phyloP scores from a whole-genome alignment of 2,888 invertebrate genomes.

The Euplexia lucipara region DNA sequence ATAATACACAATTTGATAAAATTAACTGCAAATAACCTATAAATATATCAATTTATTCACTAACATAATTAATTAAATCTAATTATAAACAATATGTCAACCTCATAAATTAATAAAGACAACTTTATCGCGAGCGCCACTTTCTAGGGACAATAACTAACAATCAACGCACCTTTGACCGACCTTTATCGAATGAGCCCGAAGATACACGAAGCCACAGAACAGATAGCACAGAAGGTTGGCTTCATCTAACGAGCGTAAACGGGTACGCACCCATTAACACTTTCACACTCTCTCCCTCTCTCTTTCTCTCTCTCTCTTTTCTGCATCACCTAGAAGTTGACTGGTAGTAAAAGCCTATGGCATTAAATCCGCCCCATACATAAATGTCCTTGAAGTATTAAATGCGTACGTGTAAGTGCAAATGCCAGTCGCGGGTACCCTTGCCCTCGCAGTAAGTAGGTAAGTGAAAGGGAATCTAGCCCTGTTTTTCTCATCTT shows the following conservation, averaged over 20 bases:
- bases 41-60: background rate
- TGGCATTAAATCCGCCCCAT: too few relatives aligned
- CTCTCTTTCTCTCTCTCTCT: too few relatives aligned
- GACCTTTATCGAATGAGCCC: constrained; percentile 51
- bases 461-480: too few relatives aligned
- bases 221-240: constrained; percentile 1
- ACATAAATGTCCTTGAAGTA: too few relatives aligned
- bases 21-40: background rate
- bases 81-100: constrained; percentile 39
- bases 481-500: too few relatives aligned
- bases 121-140: constrained; percentile 65
- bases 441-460: background rate
- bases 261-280: background rate
- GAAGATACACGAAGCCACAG: constrained; percentile 18
- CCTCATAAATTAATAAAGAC: constrained; percentile 44
- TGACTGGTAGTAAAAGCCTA: too few relatives aligned
- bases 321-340: too few relatives aligned
- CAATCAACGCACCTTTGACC: constrained; percentile 58
- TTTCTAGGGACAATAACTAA: constrained; percentile 58
- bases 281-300: too few relatives aligned
- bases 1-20: too few relatives aligned
- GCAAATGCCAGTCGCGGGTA: background rate
- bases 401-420: too few relatives aligned
- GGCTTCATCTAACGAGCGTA: background rate
- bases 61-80: constrained; percentile 25